phyloP scores from a whole-genome alignment of 1,140 invertebrate species.

The Geopemphigus sp. region DNA sequence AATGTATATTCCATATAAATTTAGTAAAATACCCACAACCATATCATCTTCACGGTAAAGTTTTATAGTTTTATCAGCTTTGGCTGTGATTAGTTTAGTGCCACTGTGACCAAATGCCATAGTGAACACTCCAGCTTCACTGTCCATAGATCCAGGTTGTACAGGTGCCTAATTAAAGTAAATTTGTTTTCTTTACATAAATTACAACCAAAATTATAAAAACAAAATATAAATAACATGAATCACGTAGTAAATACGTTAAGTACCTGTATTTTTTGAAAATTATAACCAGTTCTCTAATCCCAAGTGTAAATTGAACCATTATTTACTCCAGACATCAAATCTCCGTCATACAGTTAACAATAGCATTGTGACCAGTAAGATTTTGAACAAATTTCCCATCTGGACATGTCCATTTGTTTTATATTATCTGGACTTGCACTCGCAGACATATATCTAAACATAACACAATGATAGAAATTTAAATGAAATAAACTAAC shows the following conservation, averaged over 20 bases:
- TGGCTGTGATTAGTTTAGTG: constrained; percentile 88
- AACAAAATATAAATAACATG: background rate
- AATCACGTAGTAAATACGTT: background rate
- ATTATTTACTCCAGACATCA: constrained; percentile 98
- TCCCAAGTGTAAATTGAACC: constrained; percentile 99
- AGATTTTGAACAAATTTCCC: constrained; percentile 98
- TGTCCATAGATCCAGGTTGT: constrained; percentile 99
- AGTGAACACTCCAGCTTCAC: constrained; percentile 95
- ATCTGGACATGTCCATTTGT: constrained; percentile 98
- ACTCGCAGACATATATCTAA: constrained; percentile 91
- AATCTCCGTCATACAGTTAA: constrained; percentile 94
- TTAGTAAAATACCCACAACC: constrained; percentile 63
- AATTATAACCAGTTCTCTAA: constrained; percentile 99
- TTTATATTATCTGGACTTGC: constrained; percentile 99
- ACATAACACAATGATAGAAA: constrained; percentile 52
- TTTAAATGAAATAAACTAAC: background rate
- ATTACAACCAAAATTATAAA: background rate
- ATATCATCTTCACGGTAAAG: constrained; percentile 97
- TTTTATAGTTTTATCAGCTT: constrained; percentile 99
- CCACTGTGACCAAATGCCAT: constrained; percentile 93
- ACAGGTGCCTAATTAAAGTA: constrained; percentile 72
- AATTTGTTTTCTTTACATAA: constrained; percentile 30
- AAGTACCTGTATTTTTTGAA: constrained; percentile 80
- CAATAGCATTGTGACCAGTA: constrained; percentile 94
- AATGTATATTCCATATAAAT: too few species aligned